Conservation (phyloP, 2,113 vertebrate genomes). For the Pelusios castaneus region DNA sequence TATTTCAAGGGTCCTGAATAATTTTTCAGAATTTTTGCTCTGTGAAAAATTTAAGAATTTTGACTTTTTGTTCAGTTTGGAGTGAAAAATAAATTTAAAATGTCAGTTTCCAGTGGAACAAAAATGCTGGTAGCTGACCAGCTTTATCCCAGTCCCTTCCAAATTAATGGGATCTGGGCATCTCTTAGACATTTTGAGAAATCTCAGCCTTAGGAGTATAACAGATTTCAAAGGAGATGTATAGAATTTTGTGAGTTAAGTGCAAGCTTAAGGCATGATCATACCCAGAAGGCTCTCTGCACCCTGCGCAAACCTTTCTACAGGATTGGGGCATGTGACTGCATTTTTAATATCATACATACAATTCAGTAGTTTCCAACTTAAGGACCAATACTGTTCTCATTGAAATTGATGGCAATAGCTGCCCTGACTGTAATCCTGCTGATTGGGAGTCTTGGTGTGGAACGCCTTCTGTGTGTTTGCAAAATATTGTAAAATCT, state of each 20-base stretch:
- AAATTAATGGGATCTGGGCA: background rate
- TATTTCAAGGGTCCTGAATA: background rate
- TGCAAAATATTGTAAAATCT: background rate
- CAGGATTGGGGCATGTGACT: background rate
- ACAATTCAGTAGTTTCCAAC: background rate
- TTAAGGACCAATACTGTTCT: background rate
- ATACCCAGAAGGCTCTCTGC: background rate
- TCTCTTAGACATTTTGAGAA: background rate
- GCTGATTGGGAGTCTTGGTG: background rate
- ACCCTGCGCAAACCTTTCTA: background rate
- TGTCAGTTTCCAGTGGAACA: background rate
- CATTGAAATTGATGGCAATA: background rate
- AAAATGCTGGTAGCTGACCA: background rate
- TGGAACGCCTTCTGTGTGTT: accelerated
- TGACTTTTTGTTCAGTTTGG: background rate
- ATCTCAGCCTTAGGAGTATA: background rate
- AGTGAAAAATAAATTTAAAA: background rate
- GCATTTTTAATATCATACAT: background rate
- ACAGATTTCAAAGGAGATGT: background rate
- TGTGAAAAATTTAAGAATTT: background rate
- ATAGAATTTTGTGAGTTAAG: background rate
- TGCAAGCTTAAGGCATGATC: background rate
- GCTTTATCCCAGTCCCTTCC: background rate
- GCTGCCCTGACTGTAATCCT: background rate
- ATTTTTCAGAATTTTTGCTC: background rate